Conservation (phyloP, 2,113 vertebrate species). For the Carollia perspicillata region DNA sequence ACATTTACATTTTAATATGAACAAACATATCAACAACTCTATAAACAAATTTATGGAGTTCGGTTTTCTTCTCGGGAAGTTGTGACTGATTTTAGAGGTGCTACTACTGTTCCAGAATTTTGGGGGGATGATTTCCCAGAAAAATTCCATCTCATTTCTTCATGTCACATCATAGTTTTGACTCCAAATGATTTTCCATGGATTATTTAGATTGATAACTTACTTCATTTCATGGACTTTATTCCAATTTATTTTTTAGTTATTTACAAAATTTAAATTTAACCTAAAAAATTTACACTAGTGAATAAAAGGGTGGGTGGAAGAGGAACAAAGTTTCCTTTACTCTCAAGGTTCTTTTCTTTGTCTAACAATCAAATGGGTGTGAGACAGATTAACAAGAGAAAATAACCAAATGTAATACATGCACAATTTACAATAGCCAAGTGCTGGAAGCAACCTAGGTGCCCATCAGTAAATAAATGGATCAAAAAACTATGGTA, state of each 20-base stretch:
- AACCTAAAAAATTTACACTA: not conserved
- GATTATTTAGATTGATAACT: constrained; percentile 13
- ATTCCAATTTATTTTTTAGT: not conserved
- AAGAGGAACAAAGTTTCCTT: not conserved
- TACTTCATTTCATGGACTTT: not conserved
- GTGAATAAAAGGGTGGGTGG: not conserved
- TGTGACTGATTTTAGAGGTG: not conserved
- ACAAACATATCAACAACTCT: not conserved
- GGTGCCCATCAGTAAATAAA: too few relatives aligned
- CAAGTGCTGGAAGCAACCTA: too few relatives aligned
- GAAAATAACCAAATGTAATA: not conserved
- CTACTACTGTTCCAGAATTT: not conserved
- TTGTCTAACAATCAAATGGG: not conserved
- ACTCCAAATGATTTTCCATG: not conserved
- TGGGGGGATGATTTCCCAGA: not conserved
- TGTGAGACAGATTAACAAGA: not conserved
- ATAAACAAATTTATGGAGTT: not conserved
- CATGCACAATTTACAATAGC: too few relatives aligned
- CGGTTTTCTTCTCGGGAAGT: not conserved
- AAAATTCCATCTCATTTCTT: not conserved
- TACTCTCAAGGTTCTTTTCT: not conserved
- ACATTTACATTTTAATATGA: constrained; percentile 5
- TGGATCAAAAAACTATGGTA: too few relatives aligned
- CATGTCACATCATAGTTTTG: not conserved
- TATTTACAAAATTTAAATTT: constrained; percentile 26